Conservation (phyloP, 2,888 invertebrate genomes). For the Tenthredo livida region DNA sequence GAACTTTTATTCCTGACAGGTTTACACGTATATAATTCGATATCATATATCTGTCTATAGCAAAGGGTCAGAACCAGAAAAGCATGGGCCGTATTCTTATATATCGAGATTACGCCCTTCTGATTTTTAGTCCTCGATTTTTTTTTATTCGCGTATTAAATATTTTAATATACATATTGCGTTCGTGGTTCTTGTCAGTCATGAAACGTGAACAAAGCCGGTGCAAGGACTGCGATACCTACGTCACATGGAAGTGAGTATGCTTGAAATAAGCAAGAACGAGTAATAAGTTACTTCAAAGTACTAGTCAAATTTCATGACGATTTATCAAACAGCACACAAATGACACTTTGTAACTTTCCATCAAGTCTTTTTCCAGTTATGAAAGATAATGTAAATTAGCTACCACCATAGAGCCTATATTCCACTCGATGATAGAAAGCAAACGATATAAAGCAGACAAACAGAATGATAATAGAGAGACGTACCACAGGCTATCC, state of each 20-base stretch:
- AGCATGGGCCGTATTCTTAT: not conserved
- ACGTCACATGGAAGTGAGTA: not conserved
- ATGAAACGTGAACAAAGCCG: not conserved
- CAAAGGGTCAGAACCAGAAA: not conserved
- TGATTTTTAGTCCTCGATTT: not conserved
- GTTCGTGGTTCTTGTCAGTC: not conserved
- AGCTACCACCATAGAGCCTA: not conserved
- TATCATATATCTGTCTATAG: not conserved
- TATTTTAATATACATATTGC: not conserved
- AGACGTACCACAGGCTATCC: not conserved
- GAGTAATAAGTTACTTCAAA: not conserved
- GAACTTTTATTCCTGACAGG: not conserved
- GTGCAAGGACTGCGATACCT: not conserved
- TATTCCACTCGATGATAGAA: not conserved
- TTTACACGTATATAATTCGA: constrained; percentile 3
- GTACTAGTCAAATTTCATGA: not conserved
- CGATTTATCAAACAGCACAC: not conserved
- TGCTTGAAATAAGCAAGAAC: not conserved
- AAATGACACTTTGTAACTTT: constrained; percentile 1
- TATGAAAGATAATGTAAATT: not conserved
- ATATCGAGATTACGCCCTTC: not conserved
- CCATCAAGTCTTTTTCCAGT: not conserved
- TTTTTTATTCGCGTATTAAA: not conserved
- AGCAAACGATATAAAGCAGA: not conserved
- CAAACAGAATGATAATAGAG: not conserved